These are phyloP conservation scores for Hydrozoanthus gracilis DNA, from an alignment of 92 coral and sea anemone genomes.

Conservation along the genomic window DNA sequence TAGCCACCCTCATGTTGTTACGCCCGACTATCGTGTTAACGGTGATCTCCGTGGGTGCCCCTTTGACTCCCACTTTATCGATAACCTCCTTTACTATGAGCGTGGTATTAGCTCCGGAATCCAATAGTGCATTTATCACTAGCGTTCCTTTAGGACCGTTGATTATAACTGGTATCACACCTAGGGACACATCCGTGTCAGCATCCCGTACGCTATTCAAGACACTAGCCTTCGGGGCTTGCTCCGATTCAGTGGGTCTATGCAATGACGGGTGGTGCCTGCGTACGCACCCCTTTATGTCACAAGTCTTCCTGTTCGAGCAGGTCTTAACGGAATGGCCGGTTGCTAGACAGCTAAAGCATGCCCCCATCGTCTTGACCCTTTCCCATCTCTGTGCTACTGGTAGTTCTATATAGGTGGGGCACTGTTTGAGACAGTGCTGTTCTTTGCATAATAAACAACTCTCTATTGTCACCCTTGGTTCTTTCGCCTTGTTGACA, in stretches of 20 bases:
- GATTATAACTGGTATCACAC: neutral
- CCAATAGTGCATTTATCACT: neutral
- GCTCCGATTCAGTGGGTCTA: neutral
- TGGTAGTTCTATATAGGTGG: neutral
- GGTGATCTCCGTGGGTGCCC: neutral
- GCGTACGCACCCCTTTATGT: too few species aligned
- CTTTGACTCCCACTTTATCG: neutral
- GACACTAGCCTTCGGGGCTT: neutral
- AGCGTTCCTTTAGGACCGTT: neutral
- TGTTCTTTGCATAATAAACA: neutral
- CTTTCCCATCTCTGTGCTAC: neutral
- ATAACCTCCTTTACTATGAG: neutral
- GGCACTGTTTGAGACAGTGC: neutral
- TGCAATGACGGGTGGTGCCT: neutral
- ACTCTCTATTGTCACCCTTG: neutral
- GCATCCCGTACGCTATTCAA: neutral
- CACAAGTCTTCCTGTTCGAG: neutral
- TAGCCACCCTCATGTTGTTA: neutral
- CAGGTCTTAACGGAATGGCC: neutral
- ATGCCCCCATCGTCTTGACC: neutral
- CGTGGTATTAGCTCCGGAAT: neutral
- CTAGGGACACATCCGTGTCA: neutral
- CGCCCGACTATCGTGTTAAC: neutral
- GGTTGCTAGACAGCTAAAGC: too few species aligned
- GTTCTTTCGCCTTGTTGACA: neutral